Percentiles rank a stretch among this genome's conserved stretches.
Evolutionary conservation across 92 coral and sea anemone genomes (phyloP).

Genomic region (Epizoanthus ramosus): DNA sequence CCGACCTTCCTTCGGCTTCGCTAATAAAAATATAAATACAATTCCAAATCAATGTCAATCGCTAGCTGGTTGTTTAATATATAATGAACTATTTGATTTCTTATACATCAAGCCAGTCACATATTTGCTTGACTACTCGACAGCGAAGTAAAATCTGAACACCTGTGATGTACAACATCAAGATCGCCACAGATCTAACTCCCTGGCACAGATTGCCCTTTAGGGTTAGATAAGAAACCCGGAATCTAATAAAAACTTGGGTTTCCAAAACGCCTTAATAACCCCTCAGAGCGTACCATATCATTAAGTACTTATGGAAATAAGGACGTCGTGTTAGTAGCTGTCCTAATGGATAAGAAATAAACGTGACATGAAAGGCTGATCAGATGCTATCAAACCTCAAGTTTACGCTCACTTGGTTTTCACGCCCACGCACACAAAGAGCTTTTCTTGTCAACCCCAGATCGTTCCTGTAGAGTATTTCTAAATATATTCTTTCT

Average conservation of each 20-base stretch:
- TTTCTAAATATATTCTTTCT: neutral
- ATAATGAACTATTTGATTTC: neutral
- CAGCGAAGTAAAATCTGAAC: neutral
- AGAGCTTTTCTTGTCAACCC: constrained; percentile 4
- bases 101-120: constrained; percentile 25
- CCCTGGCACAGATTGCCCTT: constrained; percentile 40
- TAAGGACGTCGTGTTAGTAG: constrained; percentile 33
- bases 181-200: constrained; percentile 35
- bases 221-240: constrained; percentile 33
- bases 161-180: constrained; percentile 40
- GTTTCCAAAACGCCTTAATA: constrained; percentile 36
- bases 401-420: constrained; percentile 45
- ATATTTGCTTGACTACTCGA: constrained; percentile 11
- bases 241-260: constrained; percentile 1
- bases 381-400: constrained; percentile 42
- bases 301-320: constrained; percentile 47
- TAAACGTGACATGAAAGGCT: constrained; percentile 28
- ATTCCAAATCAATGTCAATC: neutral
- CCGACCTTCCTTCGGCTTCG: neutral
- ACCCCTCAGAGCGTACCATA: constrained; percentile 35
- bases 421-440: constrained; percentile 41
- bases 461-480: constrained; percentile 13
- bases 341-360: constrained; percentile 39
- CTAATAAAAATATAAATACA: neutral
- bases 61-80: constrained; percentile 6